A percentile compares a stretch with the other conserved stretches of the same genome.
phyloP scores from a whole-genome alignment of 35 echinoderm and acorn worm species.

The Eucidaris tribuloides region DNA sequence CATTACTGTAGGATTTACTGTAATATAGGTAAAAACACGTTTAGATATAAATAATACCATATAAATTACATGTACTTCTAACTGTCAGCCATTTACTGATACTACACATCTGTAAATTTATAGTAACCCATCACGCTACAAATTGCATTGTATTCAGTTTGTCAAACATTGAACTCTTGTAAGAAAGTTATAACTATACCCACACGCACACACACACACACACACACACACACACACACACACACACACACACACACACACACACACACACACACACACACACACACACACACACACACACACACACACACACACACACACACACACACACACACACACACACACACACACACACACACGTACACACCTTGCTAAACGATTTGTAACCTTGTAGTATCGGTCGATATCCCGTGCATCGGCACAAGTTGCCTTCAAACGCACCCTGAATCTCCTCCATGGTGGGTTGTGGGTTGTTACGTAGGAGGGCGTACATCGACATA shows the following conservation, averaged over 20 bases:
- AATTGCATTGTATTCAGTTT: too few relatives aligned
- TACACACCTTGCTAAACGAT: slow-evolving; percentile 73
- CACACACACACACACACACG: not conserved
- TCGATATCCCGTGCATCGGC: slow-evolving; percentile 91
- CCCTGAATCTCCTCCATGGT: slow-evolving; percentile 70
- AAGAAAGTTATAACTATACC: not conserved
- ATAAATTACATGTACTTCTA: too few relatives aligned
- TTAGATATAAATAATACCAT: too few relatives aligned
- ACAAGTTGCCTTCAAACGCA: slow-evolving; percentile 90
- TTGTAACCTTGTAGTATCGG: slow-evolving; percentile 92
- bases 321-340: not conserved
- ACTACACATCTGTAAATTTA: too few relatives aligned
- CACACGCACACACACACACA: not conserved
- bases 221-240: not conserved
- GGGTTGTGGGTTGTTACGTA: slow-evolving; percentile 80
- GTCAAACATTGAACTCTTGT: too few relatives aligned
- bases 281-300: not conserved
- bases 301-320: not conserved
- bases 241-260: too few relatives aligned
- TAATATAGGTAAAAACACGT: too few relatives aligned
- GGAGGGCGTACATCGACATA: slow-evolving; percentile 94
- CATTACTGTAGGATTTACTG: too few relatives aligned
- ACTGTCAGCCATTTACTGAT: too few relatives aligned
- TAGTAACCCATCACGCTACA: too few relatives aligned
- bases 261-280: not conserved